Base-by-base conservation (phyloP, 2,888 invertebrate species). In the Mamestra brassicae region DNA sequence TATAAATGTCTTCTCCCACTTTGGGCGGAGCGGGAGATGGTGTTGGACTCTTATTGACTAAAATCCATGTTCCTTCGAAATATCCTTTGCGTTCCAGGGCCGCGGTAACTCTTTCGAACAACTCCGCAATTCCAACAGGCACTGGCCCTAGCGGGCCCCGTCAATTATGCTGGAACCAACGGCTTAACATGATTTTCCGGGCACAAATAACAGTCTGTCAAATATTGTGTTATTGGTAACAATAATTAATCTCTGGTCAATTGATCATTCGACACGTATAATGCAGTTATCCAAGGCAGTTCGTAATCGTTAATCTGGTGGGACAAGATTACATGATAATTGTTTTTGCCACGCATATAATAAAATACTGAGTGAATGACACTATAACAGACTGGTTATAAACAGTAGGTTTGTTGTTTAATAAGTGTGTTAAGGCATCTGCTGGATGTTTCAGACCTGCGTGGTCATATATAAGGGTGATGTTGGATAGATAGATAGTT, bases 311-410 rank as follows among this genome's bases (percentile, higher is more conserved):
- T 42, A 64, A 58, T 60, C 26, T 42, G 50, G 47, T 26, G 55
- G 34, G 55, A 64, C 78, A 26, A 66, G 77, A 66, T 78, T 78
- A 78, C 77, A 42, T 58, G 38, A 78, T 74, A 78, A 74, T 78
- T 68, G 47, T 10, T 78, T 65, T n/a, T 34, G 54, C 15, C 64
- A 78, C 55, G 73, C 54, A 36, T 52, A 0, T 71, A 55, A 55
- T 15, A 55, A 15, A 60, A 8, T 55, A 26, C 36, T 8, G 26
- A 42, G 7, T 71, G 15, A 45, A 26, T 42, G 17, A 47, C 17
- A 36, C 15, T 11, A 4, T 17, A 0, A 5, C 42, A 1, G 34
- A 4, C 8, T 36, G 47, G 15, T 70, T 52, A 5, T 15, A 34
- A 7, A 26, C 10, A 60, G 34, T 6, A 13, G 54, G 17, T 26